Evolutionary conservation across 2,113 vertebrate species (phyloP).

Genomic region (Columbina picui): DNA sequence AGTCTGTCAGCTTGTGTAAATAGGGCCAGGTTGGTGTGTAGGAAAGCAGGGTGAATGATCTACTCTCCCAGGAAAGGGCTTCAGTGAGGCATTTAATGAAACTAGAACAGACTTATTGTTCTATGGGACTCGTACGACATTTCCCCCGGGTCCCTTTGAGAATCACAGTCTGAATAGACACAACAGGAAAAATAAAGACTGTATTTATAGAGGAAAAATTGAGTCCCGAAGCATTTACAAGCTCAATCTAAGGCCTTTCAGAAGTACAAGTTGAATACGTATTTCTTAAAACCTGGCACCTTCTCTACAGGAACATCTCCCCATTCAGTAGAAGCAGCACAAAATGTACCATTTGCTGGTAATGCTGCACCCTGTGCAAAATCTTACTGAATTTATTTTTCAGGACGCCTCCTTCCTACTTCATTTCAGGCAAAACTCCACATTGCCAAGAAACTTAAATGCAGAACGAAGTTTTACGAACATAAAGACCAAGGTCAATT

Average conservation of each 20-base stretch:
- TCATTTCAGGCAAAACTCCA: not conserved
- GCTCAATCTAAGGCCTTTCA: not conserved
- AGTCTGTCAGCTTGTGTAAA: constrained; percentile 58
- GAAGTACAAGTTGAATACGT: not conserved
- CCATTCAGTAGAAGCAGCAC: not conserved
- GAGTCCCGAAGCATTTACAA: not conserved
- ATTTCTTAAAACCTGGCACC: not conserved
- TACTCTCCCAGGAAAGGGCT: constrained; percentile 61
- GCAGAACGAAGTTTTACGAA: constrained; percentile 36
- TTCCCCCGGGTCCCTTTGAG: not conserved
- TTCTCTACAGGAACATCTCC: not conserved
- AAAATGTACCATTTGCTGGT: not conserved
- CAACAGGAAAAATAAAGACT: constrained; percentile 13
- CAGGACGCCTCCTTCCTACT: not conserved
- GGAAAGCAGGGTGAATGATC: constrained; percentile 25
- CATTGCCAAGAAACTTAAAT: constrained; percentile 8
- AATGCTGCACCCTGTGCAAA: not conserved
- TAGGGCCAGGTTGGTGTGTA: constrained; percentile 8
- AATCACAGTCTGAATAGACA: constrained; percentile 15
- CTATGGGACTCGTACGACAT: not conserved
- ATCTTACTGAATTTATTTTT: not conserved
- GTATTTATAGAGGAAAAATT: not conserved
- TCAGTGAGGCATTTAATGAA: constrained; percentile 36
- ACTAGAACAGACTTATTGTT: constrained; percentile 32
- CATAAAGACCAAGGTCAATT: constrained; percentile 46